These are phyloP conservation scores for Mormyrus iriodes DNA, from an alignment of 2,113 vertebrate species.

Conservation along the genomic window DNA sequence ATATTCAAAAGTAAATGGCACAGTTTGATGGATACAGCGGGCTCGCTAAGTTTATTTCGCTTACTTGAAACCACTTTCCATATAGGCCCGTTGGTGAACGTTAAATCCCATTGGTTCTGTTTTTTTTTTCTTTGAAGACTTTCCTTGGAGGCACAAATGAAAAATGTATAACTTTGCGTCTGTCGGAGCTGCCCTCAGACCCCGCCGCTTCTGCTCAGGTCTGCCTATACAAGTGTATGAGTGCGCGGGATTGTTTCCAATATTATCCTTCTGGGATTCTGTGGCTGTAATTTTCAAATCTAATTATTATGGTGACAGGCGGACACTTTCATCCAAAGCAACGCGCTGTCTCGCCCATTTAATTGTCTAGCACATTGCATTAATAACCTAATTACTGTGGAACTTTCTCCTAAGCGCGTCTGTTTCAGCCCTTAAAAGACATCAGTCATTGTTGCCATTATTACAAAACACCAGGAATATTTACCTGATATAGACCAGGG, in stretches of 20 bases:
- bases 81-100: neutral
- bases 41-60: neutral
- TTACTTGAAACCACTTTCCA: neutral
- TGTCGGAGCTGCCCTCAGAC: neutral
- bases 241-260: neutral
- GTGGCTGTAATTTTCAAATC: conserved; percentile 9
- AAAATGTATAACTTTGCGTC: conserved; percentile 17
- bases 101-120: neutral
- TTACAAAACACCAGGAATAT: neutral
- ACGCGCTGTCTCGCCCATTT: neutral
- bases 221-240: neutral
- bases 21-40: neutral
- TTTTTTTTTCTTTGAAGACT: conserved; percentile 14
- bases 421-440: neutral
- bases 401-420: neutral
- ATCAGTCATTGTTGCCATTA: neutral
- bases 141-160: conserved; percentile 17
- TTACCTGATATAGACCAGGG: neutral
- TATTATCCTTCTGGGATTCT: neutral
- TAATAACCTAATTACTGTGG: conserved; percentile 10
- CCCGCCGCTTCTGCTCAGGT: neutral
- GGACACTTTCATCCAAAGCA: conserved; percentile 6
- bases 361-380: neutral
- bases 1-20: neutral
- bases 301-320: neutral